phyloP scores from a whole-genome alignment of 2,888 invertebrate species.

The Coremacera marginata region DNA sequence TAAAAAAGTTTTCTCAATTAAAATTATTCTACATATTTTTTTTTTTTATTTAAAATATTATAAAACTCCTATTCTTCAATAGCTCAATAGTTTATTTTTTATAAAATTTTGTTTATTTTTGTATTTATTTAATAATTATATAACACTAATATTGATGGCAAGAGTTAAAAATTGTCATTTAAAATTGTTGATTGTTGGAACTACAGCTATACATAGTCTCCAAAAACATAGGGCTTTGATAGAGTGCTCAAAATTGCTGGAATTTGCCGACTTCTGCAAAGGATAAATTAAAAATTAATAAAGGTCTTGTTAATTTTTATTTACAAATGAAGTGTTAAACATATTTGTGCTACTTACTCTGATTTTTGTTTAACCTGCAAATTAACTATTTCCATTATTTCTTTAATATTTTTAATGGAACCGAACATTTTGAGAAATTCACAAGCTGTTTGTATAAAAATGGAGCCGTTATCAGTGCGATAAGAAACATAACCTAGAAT shows the following conservation, averaged over 20 bases:
- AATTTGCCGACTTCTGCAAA: slow-evolving; percentile 61
- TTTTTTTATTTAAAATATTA: no score
- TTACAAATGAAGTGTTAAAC: background rate
- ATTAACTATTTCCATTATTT: slow-evolving; percentile 62
- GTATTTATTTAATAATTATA: no score
- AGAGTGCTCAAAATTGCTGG: slow-evolving; percentile 64
- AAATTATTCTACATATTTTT: no score
- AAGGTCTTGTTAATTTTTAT: background rate
- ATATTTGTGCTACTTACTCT: slow-evolving; percentile 52
- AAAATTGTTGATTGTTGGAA: background rate
- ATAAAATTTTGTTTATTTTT: no score
- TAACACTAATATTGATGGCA: background rate
- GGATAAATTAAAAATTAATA: background rate
- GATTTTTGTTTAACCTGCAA: slow-evolving; percentile 52
- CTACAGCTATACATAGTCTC: slow-evolving; percentile 57
- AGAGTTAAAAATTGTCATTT: background rate
- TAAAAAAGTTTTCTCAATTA: no score
- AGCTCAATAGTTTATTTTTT: no score
- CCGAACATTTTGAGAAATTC: slow-evolving; percentile 57
- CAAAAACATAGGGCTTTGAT: slow-evolving; percentile 63
- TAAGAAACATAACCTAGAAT: slow-evolving; percentile 63
- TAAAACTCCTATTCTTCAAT: no score
- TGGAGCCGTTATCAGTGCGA: slow-evolving; percentile 62
- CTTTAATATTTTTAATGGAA: slow-evolving; percentile 56
- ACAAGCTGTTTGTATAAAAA: slow-evolving; percentile 65